Base-by-base conservation (phyloP, 1,140 invertebrate genomes). In the Procambarus virginalis region DNA sequence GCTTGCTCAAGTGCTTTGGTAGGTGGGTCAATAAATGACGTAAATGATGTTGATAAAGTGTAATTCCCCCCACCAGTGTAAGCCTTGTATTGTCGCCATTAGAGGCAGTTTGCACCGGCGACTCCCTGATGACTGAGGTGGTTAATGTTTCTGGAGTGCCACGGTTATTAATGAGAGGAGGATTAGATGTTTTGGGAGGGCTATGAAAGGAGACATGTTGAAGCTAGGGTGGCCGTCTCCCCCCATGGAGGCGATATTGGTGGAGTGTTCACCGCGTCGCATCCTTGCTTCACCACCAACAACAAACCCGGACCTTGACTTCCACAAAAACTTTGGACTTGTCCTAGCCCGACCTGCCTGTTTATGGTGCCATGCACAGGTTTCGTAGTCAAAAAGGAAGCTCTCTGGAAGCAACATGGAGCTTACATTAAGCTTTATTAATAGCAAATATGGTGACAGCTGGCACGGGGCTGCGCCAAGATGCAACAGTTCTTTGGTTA, bases 401-500 rank as follows among this genome's bases (percentile, higher is more conserved):
- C 51, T 82, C 64, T 14, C 78, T 73, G 86, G 79, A 88, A 88
- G n/a, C 60, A 81, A 34, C 86, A 70, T 88, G 78, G 48, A 80
- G 51, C 68, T 80, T 49, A 55, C 45, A 88, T 88, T 88, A 88
- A 81, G 49, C 86, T 88, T 88, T 88, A 88, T 88, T 88, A 88
- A 88, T 88, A 82, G 64, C 77, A 51, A 22, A 14, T 80, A 64
- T 88, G 86, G 86, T 81, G 86, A 88, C 78, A 81, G 78, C 86
- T 88, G 86, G 86, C 86, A 88, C 86, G 77, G 48, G 22, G 58
- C 77, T 82, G 86, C 86, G 78, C 86, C 85, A 88, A 86, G 86
- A 88, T 88, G 86, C 86, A 88, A 88, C 86, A 88, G 78, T 73
- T 73, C 86, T 88, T 88, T 88, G 86, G 82, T 88, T 81, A 82